A percentile compares a stretch with the other conserved stretches of the same genome.
Evolutionary conservation across 2,888 invertebrate species (phyloP).

Genomic region (Aethes cnicana): DNA sequence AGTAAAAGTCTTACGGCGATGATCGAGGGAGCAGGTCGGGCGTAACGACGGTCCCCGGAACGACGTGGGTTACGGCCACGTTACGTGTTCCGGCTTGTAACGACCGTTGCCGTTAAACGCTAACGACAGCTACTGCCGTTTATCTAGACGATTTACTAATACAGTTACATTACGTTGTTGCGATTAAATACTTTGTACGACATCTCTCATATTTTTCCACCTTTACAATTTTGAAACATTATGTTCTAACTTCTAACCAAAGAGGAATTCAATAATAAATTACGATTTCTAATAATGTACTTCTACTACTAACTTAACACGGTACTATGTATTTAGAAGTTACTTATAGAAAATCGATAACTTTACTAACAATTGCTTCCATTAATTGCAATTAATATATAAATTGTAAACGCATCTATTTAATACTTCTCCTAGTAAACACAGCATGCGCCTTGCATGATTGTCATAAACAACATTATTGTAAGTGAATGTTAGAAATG

Average conservation of each 20-base stretch:
- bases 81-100: constrained; percentile 53
- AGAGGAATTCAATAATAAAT: too few species aligned
- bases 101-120: constrained; percentile 55
- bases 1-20: constrained; percentile 60
- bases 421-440: constrained; percentile 17
- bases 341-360: too few species aligned
- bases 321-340: too few species aligned
- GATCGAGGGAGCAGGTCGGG: constrained; percentile 53
- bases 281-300: too few species aligned
- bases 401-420: not conserved
- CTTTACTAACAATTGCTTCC: not conserved
- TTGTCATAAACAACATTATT: constrained; percentile 5
- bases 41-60: constrained; percentile 58
- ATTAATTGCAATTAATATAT: not conserved
- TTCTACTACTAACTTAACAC: too few species aligned
- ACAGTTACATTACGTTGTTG: constrained; percentile 34
- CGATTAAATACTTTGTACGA: not conserved
- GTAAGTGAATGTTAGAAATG: constrained; percentile 4
- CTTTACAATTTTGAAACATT: too few species aligned
- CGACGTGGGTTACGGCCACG: constrained; percentile 54
- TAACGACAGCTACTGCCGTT: constrained; percentile 52
- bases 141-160: constrained; percentile 55
- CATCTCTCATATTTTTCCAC: too few species aligned
- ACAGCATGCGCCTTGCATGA: constrained; percentile 24
- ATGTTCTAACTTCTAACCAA: too few species aligned